Evolutionary conservation across 2,113 vertebrate species (phyloP), one percentile per base, ranked within the genome.

Genomic region (Seriola quinqueradiata): DNA sequence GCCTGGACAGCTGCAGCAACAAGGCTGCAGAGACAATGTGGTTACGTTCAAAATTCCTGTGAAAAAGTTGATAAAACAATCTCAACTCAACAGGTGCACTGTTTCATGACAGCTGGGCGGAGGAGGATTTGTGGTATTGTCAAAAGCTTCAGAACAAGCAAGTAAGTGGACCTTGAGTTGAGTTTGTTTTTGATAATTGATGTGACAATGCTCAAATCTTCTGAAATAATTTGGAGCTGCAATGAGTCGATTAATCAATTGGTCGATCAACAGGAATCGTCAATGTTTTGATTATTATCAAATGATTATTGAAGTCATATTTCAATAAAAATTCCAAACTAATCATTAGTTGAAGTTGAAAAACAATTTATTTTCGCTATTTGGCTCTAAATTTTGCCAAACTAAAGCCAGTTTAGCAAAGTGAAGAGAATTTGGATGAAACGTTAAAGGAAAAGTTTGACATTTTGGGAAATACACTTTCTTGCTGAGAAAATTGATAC

Each of bases 1-100:
- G 80, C 85, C 79, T 88, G 21, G 55, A 82, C 38, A 50, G 70
- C 70, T 70, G 55, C 57, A 38, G 50, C 32, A 42, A 44, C 40
- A 61, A 13, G 11, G 48, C 71, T 52, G 75, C 70, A 71, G 17
- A 71, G n/a, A 63, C 5, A 3, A 60, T 1, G 1, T 11, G 34
- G 54, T 21, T 46, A 36, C n/a, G 32, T 79, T 66, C 14, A 40
- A 5, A 42, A 38, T 5, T 38, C n/a, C 16, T 68, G 9, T 44
- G 40, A 77, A 54, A 73, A 55, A 17, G 28, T 32, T 3, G 34
- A 64, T 21, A 19, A 50, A 69, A 57, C 32, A 38, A 52, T 72
- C 61, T 69, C 16, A 21, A 16, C 28, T n/a, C 3, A 21, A 25
- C 28, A 50, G 17, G 19, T 32, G 50, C 60, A 8, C 52, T 16